Evolutionary conservation across 2,113 vertebrate species (phyloP), one percentile per base, ranked within the genome.

Genomic region (Chloroceryle aenea): DNA sequence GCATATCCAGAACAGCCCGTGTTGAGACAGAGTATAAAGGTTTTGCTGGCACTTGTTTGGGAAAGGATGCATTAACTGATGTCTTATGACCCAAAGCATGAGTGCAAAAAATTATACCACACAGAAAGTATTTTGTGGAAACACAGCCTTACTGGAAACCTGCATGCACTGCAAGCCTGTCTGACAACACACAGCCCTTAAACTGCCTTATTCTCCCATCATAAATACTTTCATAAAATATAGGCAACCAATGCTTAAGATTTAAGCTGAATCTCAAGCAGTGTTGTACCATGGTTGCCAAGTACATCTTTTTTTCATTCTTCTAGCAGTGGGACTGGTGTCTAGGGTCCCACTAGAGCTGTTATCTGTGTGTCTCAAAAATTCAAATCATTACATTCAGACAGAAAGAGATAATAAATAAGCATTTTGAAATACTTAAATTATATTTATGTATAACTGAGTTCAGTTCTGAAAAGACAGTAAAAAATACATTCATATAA

Each of bases 41-140:
- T 78, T 97, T 85, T 89, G 84, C 73, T 96, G 96, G 88, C 88
- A 89, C 86, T 95, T 82, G 90, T 85, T 66, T 76, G 86, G 76
- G 69, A 93, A 68, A 64, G 45, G 83, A 89, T 92, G 73, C 61
- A 53, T 91, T 91, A 95, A 89, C 47, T 13, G 4, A 26, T 78
- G 74, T 17, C 72, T 92, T 63, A 80, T 62, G 62, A 96, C 68
- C 72, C 73, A 93, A 88, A 93, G 69, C 73, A 45, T 4, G 43
- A 76, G 7, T 48, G 77, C 48, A 96, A 90, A 93, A 68, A 81
- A 74, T 25, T 18, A 87, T 85, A 87, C 84, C 84, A 90, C 93
- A 93, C 66, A 80, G 90, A 74, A 94, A 84, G 83, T 22, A 40
- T 68, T 80, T 88, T 0, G 11, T 55, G 78, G 75, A 90, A 92